phyloP scores from a whole-genome alignment of 64 coral and sea anemone species.

The Astreopora myriophthalma region DNA sequence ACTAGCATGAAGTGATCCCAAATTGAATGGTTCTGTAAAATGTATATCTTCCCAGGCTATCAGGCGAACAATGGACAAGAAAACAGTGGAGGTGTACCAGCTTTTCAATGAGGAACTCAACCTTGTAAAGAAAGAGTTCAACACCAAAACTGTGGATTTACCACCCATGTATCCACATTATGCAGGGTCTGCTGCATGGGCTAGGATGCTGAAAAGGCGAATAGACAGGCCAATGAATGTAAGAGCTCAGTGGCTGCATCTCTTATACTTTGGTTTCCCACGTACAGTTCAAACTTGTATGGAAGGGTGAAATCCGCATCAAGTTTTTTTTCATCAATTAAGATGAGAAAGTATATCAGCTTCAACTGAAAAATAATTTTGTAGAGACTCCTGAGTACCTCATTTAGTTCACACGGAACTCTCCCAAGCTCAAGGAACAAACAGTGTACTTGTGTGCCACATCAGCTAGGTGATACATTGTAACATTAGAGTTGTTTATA shows the following conservation, averaged over 20 bases:
- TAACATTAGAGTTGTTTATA: no score
- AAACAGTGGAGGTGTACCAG: slow-evolving; percentile 97
- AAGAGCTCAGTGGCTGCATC: slow-evolving; percentile 10
- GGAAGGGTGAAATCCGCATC: no score
- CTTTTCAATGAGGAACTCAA: slow-evolving; percentile 99
- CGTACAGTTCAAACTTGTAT: no score
- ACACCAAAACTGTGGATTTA: slow-evolving; percentile 93
- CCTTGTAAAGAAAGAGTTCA: slow-evolving; percentile 99
- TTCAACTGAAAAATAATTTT: no score
- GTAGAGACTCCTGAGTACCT: no score
- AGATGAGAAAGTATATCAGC: no score
- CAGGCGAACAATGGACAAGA: slow-evolving; percentile 96
- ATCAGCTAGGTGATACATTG: no score
- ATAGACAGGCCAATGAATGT: slow-evolving; percentile 98
- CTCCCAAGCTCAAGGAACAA: no score
- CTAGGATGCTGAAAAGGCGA: slow-evolving; percentile 85
- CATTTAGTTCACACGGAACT: no score
- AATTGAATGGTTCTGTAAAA: neutral
- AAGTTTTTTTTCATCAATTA: no score
- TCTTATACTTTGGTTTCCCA: no score
- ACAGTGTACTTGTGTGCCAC: no score
- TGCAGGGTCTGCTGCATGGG: slow-evolving; percentile 92
- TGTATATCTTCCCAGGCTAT: slow-evolving; percentile 70
- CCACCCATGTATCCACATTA: slow-evolving; percentile 93
- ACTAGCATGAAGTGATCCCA: neutral